phyloP scores from a whole-genome alignment of 2,797 vertebrate genomes.

The Cygnus olor region DNA sequence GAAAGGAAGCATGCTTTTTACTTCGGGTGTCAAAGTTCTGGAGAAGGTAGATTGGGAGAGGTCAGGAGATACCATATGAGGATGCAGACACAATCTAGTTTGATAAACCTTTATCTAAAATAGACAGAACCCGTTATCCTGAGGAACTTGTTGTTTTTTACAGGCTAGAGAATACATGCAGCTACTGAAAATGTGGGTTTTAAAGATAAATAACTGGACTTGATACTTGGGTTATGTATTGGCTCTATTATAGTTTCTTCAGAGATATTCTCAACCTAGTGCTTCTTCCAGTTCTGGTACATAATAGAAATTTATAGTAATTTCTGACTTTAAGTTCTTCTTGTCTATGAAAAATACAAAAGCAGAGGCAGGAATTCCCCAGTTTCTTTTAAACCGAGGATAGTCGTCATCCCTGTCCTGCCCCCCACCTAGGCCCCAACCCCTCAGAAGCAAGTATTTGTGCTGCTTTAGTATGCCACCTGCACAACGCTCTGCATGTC shows the following conservation, averaged over 20 bases:
- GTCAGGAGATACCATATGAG: background rate
- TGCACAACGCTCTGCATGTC: background rate
- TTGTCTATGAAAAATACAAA: background rate
- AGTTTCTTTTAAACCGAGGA: background rate
- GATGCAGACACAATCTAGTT: background rate
- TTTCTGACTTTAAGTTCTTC: background rate
- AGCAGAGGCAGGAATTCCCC: background rate
- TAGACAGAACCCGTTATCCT: background rate
- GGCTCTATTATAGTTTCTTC: background rate
- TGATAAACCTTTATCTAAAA: constrained; percentile 10
- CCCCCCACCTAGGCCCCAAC: background rate
- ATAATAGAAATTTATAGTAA: background rate
- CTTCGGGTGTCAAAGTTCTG: background rate
- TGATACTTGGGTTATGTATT: background rate
- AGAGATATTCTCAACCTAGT: background rate
- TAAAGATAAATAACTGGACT: background rate
- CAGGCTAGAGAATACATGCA: background rate
- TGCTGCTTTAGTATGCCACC: background rate
- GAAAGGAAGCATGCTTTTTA: background rate
- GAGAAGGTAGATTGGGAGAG: background rate
- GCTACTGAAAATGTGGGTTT: constrained; percentile 26
- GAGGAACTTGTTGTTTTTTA: background rate
- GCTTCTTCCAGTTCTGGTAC: background rate
- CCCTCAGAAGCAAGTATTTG: background rate
- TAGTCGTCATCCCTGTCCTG: background rate